These are phyloP conservation scores for Drosophila austrosaltans DNA, from an alignment of 2,888 invertebrate genomes.

Conservation along the genomic window DNA sequence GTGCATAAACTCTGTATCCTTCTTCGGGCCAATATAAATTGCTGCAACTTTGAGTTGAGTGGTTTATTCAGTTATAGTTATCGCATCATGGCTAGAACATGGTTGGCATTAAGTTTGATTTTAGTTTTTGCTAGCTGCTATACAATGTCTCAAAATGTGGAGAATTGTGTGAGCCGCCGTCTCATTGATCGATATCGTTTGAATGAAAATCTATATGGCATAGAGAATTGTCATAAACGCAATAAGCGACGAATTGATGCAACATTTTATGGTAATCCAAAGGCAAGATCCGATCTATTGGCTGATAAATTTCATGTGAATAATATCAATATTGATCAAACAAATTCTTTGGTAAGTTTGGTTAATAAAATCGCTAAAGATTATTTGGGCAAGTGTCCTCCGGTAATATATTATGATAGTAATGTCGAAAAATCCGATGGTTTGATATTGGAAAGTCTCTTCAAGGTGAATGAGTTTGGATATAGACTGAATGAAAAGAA, in stretches of 20 bases:
- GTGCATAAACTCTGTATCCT: constrained; percentile 14
- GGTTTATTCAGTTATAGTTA: not conserved
- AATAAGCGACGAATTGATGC: constrained; percentile 84
- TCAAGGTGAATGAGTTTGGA: constrained; percentile 78
- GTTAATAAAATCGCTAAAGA: constrained; percentile 86
- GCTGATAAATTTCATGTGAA: constrained; percentile 84
- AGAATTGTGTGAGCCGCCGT: constrained; percentile 48
- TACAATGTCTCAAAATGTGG: not conserved
- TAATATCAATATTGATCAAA: constrained; percentile 84
- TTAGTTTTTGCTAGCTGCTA: not conserved
- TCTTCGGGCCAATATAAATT: not conserved
- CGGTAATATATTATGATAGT: constrained; percentile 88
- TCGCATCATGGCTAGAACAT: constrained; percentile 22
- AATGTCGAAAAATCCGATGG: constrained; percentile 85
- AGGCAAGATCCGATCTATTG: constrained; percentile 86
- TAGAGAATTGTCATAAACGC: constrained; percentile 36
- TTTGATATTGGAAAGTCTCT: constrained; percentile 85
- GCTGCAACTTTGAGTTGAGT: not conserved
- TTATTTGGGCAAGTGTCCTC: constrained; percentile 87
- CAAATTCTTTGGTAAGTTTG: constrained; percentile 86
- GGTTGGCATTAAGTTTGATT: constrained; percentile 19
- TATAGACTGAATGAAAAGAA: too few species aligned
- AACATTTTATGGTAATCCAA: constrained; percentile 86
- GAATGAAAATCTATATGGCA: constrained; percentile 47
- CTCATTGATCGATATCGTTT: constrained; percentile 51